Conservation (phyloP, 2,113 vertebrate species). For the Laticauda colubrina region DNA sequence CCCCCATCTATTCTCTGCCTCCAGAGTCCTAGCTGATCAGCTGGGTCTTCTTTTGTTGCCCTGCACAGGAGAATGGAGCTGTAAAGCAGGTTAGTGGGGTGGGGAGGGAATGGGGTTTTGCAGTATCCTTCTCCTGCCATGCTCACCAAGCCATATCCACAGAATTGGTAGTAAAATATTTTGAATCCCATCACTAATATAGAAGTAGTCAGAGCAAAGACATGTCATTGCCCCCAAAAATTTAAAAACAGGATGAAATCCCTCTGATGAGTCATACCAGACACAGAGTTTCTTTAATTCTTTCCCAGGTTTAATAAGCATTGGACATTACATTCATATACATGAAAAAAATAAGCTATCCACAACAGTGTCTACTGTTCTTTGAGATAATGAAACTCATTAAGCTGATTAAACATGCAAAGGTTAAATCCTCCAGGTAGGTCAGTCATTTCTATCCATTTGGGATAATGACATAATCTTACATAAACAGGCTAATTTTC, state of each 20-base stretch:
- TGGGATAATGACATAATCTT: not conserved
- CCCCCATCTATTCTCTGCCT: too few relatives aligned
- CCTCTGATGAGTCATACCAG: not conserved
- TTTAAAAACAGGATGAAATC: not conserved
- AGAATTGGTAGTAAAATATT: too few relatives aligned
- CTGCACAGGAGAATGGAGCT: too few relatives aligned
- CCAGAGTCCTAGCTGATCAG: too few relatives aligned
- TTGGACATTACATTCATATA: not conserved
- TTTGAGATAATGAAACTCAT: constrained; percentile 19
- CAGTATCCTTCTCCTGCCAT: too few relatives aligned
- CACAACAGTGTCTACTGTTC: not conserved
- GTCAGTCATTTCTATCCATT: constrained; percentile 1
- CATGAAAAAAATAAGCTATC: not conserved
- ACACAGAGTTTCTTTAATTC: not conserved
- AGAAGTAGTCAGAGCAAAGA: not conserved
- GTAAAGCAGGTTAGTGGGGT: too few relatives aligned
- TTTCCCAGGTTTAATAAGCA: constrained; percentile 15
- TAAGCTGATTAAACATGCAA: constrained; percentile 23
- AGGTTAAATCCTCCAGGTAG: constrained; percentile 4
- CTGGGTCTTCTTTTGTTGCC: too few relatives aligned
- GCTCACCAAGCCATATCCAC: too few relatives aligned
- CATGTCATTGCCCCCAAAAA: not conserved
- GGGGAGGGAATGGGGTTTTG: too few relatives aligned
- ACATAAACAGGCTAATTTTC: not conserved
- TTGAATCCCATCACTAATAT: not conserved